Evolutionary conservation across 35 echinoderm and acorn worm genomes (phyloP).

Genomic region (Chiridota heheva): DNA sequence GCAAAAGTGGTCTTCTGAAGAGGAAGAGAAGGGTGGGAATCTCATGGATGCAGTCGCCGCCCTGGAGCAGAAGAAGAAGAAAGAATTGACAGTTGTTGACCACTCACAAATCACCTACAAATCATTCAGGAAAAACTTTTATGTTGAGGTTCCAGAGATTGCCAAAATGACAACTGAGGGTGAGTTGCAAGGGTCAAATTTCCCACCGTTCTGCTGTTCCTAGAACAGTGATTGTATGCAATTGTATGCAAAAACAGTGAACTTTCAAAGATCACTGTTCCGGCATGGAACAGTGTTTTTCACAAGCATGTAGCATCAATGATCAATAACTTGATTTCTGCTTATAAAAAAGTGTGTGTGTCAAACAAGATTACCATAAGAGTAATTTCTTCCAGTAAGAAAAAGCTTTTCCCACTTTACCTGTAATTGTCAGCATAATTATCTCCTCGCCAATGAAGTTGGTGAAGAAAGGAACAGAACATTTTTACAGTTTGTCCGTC

Average conservation of each 20-base stretch:
- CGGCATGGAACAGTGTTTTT: not conserved
- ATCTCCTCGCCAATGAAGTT: too few species aligned
- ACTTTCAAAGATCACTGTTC: too few species aligned
- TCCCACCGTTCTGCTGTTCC: too few species aligned
- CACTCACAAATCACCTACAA: slow-evolving; percentile 61
- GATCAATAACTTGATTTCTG: too few species aligned
- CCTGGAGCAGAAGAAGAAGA: slow-evolving; percentile 96
- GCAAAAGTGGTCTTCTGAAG: slow-evolving; percentile 92
- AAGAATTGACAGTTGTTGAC: slow-evolving; percentile 77
- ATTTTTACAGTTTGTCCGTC: too few species aligned
- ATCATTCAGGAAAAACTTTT: slow-evolving; percentile 83
- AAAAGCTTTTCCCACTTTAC: too few species aligned
- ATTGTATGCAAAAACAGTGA: not conserved
- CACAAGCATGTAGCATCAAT: not conserved
- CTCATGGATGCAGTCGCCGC: slow-evolving; percentile 82
- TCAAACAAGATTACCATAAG: too few species aligned
- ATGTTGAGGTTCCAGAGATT: slow-evolving; percentile 93
- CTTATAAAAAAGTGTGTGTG: too few species aligned
- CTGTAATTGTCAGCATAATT: too few species aligned
- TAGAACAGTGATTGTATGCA: not conserved
- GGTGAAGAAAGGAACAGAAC: too few species aligned
- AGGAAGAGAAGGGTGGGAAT: slow-evolving; percentile 62
- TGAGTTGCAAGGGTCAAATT: slow-evolving; percentile 34
- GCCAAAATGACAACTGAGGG: slow-evolving; percentile 83
- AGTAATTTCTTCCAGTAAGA: too few species aligned